Evolutionary conservation across 2,797 vertebrate species (phyloP).

Genomic region (Decapterus maruadsi): DNA sequence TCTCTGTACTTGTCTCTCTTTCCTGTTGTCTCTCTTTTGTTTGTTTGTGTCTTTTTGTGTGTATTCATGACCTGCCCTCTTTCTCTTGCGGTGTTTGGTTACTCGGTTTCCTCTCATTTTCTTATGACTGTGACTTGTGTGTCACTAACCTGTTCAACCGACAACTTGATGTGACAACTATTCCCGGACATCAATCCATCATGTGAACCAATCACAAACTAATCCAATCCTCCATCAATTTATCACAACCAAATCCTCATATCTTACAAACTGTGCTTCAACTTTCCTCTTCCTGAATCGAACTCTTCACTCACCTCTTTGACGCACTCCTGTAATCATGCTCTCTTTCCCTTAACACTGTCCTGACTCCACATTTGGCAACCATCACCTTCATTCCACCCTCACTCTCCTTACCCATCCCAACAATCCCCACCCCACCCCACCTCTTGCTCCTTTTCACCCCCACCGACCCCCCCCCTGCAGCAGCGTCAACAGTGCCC

Average conservation of each 20-base stretch:
- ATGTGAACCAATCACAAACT: conserved; percentile 5
- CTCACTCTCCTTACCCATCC: conserved; percentile 23
- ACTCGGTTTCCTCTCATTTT: conserved; percentile 30
- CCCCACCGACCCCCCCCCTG: conserved; percentile 47
- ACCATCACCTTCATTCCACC: conserved; percentile 26
- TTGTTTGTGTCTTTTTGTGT: conserved; percentile 29
- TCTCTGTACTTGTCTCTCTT: conserved; percentile 11
- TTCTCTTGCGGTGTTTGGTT: conserved; percentile 51
- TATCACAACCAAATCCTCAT: neutral
- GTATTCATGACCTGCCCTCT: conserved; percentile 63
- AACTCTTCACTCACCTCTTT: conserved; percentile 11
- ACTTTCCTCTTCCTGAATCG: neutral
- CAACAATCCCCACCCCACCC: conserved; percentile 48
- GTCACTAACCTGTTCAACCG: conserved; percentile 47
- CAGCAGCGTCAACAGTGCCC: conserved; percentile 94
- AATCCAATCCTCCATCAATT: conserved; percentile 9
- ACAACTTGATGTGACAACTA: conserved; percentile 29
- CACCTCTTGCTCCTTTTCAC: conserved; percentile 14
- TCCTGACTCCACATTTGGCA: conserved; percentile 18
- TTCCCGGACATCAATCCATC: conserved; percentile 32
- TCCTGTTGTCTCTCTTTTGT: conserved; percentile 6
- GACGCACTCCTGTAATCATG: conserved; percentile 14
- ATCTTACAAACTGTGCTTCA: neutral
- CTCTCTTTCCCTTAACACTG: conserved; percentile 18
- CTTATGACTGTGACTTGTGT: conserved; percentile 32